A percentile compares a stretch with the other conserved stretches of the same genome.
These are phyloP conservation scores for Ladona fulva DNA, from an alignment of 1,140 invertebrate genomes.

Conservation along the genomic window DNA sequence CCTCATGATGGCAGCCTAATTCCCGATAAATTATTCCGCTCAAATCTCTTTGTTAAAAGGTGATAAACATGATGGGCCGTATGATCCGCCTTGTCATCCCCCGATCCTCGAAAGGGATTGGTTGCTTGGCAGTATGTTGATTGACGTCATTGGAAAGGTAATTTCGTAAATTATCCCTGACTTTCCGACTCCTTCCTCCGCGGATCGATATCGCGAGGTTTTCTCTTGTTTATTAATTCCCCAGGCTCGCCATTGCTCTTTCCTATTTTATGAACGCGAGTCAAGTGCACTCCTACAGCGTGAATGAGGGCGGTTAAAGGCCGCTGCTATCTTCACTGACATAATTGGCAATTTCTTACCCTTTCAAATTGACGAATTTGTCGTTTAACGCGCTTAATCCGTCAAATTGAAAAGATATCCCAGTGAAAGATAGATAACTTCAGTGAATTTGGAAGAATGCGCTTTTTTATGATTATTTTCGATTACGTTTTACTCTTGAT, in stretches of 20 bases:
- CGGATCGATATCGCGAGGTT: not conserved
- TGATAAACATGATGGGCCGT: not conserved
- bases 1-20: constrained; percentile 1
- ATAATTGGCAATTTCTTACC: no score
- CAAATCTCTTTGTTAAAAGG: constrained; percentile 10
- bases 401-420: no score
- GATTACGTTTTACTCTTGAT: no score
- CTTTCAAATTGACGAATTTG: no score
- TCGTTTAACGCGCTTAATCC: no score
- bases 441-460: no score
- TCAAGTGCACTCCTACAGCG: no score
- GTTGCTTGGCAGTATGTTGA: not conserved
- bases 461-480: no score
- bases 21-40: not conserved
- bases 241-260: not conserved
- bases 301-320: no score
- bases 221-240: not conserved
- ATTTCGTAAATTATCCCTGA: not conserved
- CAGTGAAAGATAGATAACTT: no score
- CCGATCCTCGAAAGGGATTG: not conserved
- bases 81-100: not conserved
- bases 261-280: no score
- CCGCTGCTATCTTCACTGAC: no score
- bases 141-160: constrained; percentile 5
- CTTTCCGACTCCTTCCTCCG: not conserved